Evolutionary conservation across 2,113 vertebrate species (phyloP), one percentile per base, ranked within the genome.

Genomic region (Nyctibius bracteatus): DNA sequence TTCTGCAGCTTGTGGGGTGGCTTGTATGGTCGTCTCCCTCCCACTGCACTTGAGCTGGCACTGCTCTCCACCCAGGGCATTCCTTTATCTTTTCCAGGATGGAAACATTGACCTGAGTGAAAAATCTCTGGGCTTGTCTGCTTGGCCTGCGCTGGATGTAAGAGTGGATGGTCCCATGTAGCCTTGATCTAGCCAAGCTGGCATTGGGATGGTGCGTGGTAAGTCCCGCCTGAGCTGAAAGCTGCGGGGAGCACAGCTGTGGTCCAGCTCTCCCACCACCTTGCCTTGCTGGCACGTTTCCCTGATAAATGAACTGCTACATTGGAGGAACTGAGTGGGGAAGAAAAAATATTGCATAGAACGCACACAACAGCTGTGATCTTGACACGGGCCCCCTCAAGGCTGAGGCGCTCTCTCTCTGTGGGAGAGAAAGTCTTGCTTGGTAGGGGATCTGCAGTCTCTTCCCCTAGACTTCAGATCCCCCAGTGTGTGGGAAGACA

Each of bases 121-220:
- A 28, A 59, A 61, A 17, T 13, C 23, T 46, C n/a, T 10, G 44
- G 16, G 24, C 27, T 43, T 19, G 8, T 37, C 59, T 46, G n/a
- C 8, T 35, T 14, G 43, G 18, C 0, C 0, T 24, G 28, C 0
- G 2, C 15, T 70, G 49, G 17, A 19, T 43, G 20, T 37, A 23
- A 5, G 18, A 61, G 25, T 0, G 5, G n/a, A 23, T 39, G 49
- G 30, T 67, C 31, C 59, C 8, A 3, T 3, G 5, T 25, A 9
- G 8, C 49, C 33, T 55, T 0, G 0, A 8, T 30, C 31, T 39
- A 9, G 9, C 35, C 54, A 12, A 2, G 25, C 33, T 14, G 57
- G 23, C 31, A 17, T 8, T 66, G 73, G 54, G 44, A 20, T 47
- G 63, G 39, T 12, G 6, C 1, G 2, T 3, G 8, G 19, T 49